phyloP scores from a whole-genome alignment of 2,888 invertebrate species.

The Lasiommata megera region DNA sequence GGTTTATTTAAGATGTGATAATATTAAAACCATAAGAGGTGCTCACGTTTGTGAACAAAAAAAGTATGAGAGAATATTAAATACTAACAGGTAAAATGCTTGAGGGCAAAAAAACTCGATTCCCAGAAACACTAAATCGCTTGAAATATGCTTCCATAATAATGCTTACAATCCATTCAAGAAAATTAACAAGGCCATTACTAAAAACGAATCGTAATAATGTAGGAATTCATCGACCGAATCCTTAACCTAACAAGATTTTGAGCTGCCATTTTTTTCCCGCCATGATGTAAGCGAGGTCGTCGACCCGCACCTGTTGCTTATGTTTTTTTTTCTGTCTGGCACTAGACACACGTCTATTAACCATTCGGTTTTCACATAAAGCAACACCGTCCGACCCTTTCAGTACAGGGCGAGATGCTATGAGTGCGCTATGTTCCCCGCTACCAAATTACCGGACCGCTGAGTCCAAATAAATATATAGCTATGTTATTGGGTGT shows the following conservation, averaged over 20 bases:
- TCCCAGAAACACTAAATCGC: conserved; percentile 3
- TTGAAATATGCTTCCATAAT: conserved; percentile 10
- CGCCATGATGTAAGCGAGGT: conserved; percentile 62
- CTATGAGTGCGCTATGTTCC: not conserved
- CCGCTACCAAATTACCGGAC: not conserved
- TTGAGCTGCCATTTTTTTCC: conserved; percentile 49
- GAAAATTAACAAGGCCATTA: conserved; percentile 15
- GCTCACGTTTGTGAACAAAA: not conserved
- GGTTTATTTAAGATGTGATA: conserved; percentile 3
- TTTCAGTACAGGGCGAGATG: not conserved
- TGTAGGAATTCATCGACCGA: conserved; percentile 28
- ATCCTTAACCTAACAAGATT: conserved; percentile 23
- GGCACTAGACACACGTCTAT: conserved; percentile 57
- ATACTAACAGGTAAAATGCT: not conserved
- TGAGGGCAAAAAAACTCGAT: conserved; percentile 6
- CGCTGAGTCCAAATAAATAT: not conserved
- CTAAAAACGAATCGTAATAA: conserved; percentile 16
- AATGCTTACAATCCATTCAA: conserved; percentile 5
- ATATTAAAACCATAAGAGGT: not conserved
- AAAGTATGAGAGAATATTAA: not conserved
- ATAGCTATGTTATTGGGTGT: not conserved
- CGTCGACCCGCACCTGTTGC: conserved; percentile 59
- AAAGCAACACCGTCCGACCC: not conserved
- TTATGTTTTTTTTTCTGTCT: conserved; percentile 48
- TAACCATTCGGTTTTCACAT: conserved; percentile 44